Conservation (phyloP, 2,888 invertebrate genomes). For the Eupeodes latifasciatus region DNA sequence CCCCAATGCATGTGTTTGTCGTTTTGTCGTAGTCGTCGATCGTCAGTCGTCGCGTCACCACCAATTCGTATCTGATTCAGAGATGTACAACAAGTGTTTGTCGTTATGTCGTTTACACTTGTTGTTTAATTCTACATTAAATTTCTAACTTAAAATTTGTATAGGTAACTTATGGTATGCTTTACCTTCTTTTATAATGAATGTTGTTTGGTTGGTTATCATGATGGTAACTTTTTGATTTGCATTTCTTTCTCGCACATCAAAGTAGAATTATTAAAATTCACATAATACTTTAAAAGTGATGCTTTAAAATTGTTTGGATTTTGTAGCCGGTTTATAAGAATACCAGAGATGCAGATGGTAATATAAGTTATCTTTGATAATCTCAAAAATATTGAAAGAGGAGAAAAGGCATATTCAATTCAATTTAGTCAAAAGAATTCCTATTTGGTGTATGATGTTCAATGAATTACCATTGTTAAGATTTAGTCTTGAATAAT, state of each 20-base stretch:
- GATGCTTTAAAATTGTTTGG: background rate
- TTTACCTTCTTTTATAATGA: slow-evolving; percentile 1
- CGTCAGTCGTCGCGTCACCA: background rate
- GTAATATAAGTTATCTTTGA: slow-evolving; percentile 37
- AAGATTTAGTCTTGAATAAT: background rate
- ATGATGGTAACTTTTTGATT: background rate
- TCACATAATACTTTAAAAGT: slow-evolving; percentile 15
- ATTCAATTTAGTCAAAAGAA: slow-evolving; percentile 9
- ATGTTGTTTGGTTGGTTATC: background rate
- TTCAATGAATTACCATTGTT: slow-evolving; percentile 2
- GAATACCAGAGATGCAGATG: background rate
- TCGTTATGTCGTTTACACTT: slow-evolving; percentile 41
- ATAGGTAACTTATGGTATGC: slow-evolving; percentile 3
- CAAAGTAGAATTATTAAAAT: background rate
- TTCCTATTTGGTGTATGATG: background rate
- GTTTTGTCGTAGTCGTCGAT: background rate
- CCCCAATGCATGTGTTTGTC: slow-evolving; percentile 42
- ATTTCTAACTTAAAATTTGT: background rate
- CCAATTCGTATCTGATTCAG: background rate
- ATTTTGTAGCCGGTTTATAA: slow-evolving; percentile 46
- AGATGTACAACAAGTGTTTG: slow-evolving; percentile 32
- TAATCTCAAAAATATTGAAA: slow-evolving; percentile 10
- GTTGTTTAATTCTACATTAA: slow-evolving; percentile 43
- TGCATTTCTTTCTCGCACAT: slow-evolving; percentile 19
- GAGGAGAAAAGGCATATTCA: background rate